Evolutionary conservation across 1,140 invertebrate species (phyloP), one percentile per base, ranked within the genome.

Genomic region (Papilio xuthus): DNA sequence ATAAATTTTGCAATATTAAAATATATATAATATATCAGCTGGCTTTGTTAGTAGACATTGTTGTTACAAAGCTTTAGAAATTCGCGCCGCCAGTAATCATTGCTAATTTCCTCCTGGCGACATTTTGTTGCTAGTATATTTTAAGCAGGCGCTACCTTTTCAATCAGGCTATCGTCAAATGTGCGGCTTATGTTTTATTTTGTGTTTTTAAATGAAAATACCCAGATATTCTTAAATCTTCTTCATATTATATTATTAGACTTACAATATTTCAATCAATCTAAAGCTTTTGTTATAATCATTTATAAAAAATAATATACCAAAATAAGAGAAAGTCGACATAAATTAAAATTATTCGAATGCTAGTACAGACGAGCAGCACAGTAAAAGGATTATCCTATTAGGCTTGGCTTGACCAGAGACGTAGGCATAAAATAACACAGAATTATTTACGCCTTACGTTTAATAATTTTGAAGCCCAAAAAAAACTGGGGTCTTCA

Each of bases 41-140:
- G 13, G 44, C 7, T n/a, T 67, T 67, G n/a, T 20, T 28, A 32
- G 60, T 32, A 67, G 60, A 67, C 12, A 15, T 13, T 67, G 26
- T 67, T 23, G 23, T 26, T 15, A 67, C 60, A 67, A 67, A 67
- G 60, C 60, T 13, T 67, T 28, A 32, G 1, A 67, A 67, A 28
- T 67, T 67, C 26, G 4, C 60, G 60, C 26, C 26, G 60, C 12
- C 26, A 67, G 26, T 18, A 67, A 67, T 28, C 3, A 67, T 67
- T 15, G 26, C 26, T 28, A 67, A 67, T 67, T 4, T 67, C 12
- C 15, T 28, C 3, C 26, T 28, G 12, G 26, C n/a, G n/a, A 67
- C 12, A 32, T 28, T 67, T 67, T 67, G 26, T 67, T 67, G 60
- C 60, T 67, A 18, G 28, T 67, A 15, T 28, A 67, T 15, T 67